A percentile compares a stretch with the other conserved stretches of the same genome.
These are phyloP conservation scores for Drosophila kokeensis DNA, from an alignment of 2,888 invertebrate species.

Conservation along the genomic window DNA sequence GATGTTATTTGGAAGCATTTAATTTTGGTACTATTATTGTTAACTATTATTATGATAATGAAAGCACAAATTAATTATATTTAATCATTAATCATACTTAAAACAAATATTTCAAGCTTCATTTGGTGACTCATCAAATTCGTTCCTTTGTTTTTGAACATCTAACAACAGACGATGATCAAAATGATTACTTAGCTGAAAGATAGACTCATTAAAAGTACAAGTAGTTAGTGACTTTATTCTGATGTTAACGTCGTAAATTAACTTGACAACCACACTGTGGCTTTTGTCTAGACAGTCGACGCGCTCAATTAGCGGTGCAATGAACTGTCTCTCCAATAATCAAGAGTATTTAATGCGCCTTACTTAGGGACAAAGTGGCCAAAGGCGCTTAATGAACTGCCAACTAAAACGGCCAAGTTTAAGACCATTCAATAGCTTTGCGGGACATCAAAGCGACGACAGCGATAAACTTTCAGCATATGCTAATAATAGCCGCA, in stretches of 20 bases:
- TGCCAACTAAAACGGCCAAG: slow-evolving; percentile 43
- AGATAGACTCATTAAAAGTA: slow-evolving; percentile 4
- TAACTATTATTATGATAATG: background rate
- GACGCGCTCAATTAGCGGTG: slow-evolving; percentile 63
- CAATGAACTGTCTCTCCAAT: slow-evolving; percentile 64
- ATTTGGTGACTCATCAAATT: background rate
- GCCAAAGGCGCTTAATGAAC: slow-evolving; percentile 63
- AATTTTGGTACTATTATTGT: background rate
- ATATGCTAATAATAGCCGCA: slow-evolving; percentile 60
- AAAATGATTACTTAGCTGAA: slow-evolving; percentile 26
- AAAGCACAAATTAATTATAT: background rate
- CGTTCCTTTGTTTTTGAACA: background rate
- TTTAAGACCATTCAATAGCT: slow-evolving; percentile 53
- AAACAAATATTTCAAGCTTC: background rate
- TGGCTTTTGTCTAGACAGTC: slow-evolving; percentile 54
- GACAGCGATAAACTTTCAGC: slow-evolving; percentile 41
- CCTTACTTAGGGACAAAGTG: slow-evolving; percentile 42
- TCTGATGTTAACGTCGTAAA: slow-evolving; percentile 45
- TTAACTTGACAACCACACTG: slow-evolving; percentile 29
- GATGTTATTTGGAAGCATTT: background rate
- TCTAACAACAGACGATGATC: background rate
- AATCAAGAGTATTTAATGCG: slow-evolving; percentile 59
- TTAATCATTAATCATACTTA: too few species aligned
- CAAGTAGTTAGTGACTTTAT: slow-evolving; percentile 24
- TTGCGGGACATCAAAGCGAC: slow-evolving; percentile 61